phyloP scores from a whole-genome alignment of 2,888 invertebrate species.

The Rhodophaea formosa region DNA sequence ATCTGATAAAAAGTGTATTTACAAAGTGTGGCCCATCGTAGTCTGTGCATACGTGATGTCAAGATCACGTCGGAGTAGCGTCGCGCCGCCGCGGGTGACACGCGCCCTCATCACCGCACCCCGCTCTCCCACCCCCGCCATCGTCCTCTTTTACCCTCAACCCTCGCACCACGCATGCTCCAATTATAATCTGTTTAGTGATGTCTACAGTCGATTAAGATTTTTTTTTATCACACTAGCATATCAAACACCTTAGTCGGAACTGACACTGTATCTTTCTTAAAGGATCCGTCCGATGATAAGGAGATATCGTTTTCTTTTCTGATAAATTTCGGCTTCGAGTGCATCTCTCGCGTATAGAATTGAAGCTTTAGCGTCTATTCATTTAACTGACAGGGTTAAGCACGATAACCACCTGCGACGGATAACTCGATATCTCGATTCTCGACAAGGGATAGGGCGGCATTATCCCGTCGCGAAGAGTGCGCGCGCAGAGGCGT shows the following conservation, averaged over 20 bases:
- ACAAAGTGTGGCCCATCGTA: slow-evolving; percentile 56
- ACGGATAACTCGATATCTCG: slow-evolving; percentile 76
- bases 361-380: slow-evolving; percentile 47
- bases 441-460: slow-evolving; percentile 70
- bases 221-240: slow-evolving; percentile 30
- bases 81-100: slow-evolving; percentile 62
- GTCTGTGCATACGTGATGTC: slow-evolving; percentile 73
- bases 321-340: slow-evolving; percentile 26
- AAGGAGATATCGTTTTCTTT: neutral
- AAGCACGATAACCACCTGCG: slow-evolving; percentile 58
- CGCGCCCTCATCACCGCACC: slow-evolving; percentile 45
- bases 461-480: slow-evolving; percentile 67
- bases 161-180: slow-evolving; percentile 79
- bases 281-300: neutral
- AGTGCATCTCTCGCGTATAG: slow-evolving; percentile 35
- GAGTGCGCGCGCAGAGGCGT: slow-evolving; percentile 75
- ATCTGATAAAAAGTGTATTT: slow-evolving; percentile 44
- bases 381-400: slow-evolving; percentile 57
- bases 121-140: slow-evolving; percentile 36
- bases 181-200: slow-evolving; percentile 80
- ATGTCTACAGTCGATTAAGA: slow-evolving; percentile 74
- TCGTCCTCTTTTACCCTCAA: slow-evolving; percentile 55
- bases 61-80: slow-evolving; percentile 69
- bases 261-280: neutral
- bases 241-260: neutral